Evolutionary conservation across 2,797 vertebrate genomes (phyloP), one percentile per base, ranked within the genome.

Genomic region (Trichosurus vulpecula): DNA sequence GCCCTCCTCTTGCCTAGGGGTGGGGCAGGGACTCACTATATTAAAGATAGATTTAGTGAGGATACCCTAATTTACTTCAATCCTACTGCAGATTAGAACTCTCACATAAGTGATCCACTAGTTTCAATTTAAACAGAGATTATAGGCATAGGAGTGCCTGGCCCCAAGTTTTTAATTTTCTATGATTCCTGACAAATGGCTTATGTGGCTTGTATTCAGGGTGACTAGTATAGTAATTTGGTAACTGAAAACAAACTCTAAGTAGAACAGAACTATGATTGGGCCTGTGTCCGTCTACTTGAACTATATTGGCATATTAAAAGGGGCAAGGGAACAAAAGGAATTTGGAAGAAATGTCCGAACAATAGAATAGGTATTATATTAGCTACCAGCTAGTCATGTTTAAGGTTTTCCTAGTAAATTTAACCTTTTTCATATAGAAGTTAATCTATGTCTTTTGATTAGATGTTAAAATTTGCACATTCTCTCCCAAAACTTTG

Each of bases 401-500:
- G 81, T 95, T 96, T 25, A 95, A 91, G 89, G 13, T 55, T 93
- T 47, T 54, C 54, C 52, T 61, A 93, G 47, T 57, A 90, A 91
- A 3, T 54, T 4, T 95, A 30, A 95, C 52, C 53, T 9, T 29
- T 95, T 10, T 29, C 61, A 31, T 94, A 13, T 74, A 61, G 81
- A 93, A 90, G 57, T 19, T 66, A 35, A 74, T 0, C 41, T 27
- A 87, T 27, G 9, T 87, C 27, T 91, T 52, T 91, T 58, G 41
- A 54, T 90, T 81, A 35, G 66, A 66, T 90, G 47, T 92, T 94
- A 91, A 29, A 96, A 66, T 93, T 74, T 10, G 93, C 1, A 94
- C 1, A 0, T 29, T 51, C 25, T 96, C 90, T 93, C 91, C 53
- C 13, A 66, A 97, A 97, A 96, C 29, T 55, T 94, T 95, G 41